These are phyloP conservation scores for Pyxicephalus adspersus DNA, from an alignment of 2,113 vertebrate genomes.

Conservation along the genomic window DNA sequence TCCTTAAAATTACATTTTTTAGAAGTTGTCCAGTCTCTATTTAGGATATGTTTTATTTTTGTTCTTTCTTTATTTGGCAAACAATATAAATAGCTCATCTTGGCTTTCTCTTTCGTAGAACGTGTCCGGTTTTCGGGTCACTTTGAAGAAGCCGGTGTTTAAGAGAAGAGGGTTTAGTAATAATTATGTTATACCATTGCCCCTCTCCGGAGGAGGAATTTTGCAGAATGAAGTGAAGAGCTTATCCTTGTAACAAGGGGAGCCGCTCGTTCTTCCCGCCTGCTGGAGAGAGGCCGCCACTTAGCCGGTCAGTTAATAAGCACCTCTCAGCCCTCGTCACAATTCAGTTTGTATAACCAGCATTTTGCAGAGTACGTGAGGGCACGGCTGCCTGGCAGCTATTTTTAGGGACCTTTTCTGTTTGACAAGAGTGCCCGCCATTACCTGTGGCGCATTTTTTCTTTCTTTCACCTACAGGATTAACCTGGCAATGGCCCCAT, in stretches of 20 bases:
- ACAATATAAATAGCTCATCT: no score
- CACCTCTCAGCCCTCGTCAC: not conserved
- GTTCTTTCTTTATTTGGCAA: no score
- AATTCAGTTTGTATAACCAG: not conserved
- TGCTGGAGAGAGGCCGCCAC: not conserved
- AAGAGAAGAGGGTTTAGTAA: not conserved
- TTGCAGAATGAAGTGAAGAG: no score
- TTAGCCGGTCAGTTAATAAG: conserved; percentile 20
- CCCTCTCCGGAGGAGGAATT: no score
- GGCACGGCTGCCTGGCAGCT: no score
- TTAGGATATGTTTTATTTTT: no score
- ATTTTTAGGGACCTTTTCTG: no score
- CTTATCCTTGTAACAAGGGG: not conserved
- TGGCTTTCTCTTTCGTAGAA: not conserved
- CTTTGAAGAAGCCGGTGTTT: not conserved
- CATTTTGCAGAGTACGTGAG: no score
- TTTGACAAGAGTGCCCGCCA: not conserved
- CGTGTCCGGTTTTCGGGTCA: not conserved
- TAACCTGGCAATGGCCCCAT: not conserved
- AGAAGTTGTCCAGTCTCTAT: no score
- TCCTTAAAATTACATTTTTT: no score
- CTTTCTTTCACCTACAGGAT: not conserved
- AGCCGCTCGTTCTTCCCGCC: not conserved
- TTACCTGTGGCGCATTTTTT: not conserved
- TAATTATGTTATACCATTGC: not conserved